Evolutionary conservation across 1,140 invertebrate genomes (phyloP), one percentile per base, ranked within the genome.

Genomic region (Campoletis sonorensis): DNA sequence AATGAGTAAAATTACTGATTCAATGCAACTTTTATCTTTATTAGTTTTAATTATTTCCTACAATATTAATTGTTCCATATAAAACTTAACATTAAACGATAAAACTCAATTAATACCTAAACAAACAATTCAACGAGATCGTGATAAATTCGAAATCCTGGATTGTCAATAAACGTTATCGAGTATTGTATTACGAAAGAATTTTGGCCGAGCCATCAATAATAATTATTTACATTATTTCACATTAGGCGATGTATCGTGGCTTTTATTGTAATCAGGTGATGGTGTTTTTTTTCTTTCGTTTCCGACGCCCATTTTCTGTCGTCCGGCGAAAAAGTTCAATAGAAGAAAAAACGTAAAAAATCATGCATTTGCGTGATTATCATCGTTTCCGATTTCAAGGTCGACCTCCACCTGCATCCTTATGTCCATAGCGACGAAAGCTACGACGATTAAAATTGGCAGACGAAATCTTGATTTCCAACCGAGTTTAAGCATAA

Each of bases 401-500:
- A 92, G 84, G 81, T 93, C 92, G 10, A 93, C 93, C 84, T 94
- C 93, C 37, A 94, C 80, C 78, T 93, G 93, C 87, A 94, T 90
- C 81, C 93, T 89, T 0, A 94, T 90, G 83, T 94, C 93, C 83
- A 94, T 91, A 0, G 92, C 92, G 81, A 94, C 90, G 71, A 94
- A 92, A 4, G 91, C 90, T 37, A 94, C 90, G 8, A 93, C 87
- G 15, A 94, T 90, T 0, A 95, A 86, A 33, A 93, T 88, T 3
- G 94, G 94, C n/a, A 95, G 81, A 70, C 93, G 90, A 67, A 94
- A 88, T 26, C 93, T 91, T 10, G 93, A 93, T 73, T 93, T 91
- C 94, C 94, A 95, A 7, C 94, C 94, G 27, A 94, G 89, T 37
- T 92, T 89, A 21, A 95, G 88, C 86, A 95, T 92, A 71, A 94